Conservation (phyloP, 2,113 vertebrate genomes). For the Fregetta grallaria region DNA sequence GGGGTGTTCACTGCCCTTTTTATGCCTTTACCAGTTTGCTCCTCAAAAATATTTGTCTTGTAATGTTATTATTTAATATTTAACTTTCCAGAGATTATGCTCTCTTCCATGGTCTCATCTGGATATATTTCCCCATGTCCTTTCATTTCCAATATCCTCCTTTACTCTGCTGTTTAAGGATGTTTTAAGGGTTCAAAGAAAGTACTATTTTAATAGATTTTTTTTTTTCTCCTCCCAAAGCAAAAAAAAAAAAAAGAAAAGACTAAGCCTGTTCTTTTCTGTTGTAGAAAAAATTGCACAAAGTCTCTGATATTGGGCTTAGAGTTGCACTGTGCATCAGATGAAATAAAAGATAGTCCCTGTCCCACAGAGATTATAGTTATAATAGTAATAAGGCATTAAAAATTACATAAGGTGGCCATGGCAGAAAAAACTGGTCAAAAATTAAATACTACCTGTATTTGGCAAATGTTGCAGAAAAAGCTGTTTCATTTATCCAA, state of each 20-base stretch:
- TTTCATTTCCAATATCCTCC: neutral
- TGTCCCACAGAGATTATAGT: neutral
- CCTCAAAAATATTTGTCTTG: neutral
- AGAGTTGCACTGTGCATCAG: neutral
- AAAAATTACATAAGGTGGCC: neutral
- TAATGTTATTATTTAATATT: neutral
- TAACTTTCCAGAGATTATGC: neutral
- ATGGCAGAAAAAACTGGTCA: neutral
- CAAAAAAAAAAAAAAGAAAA: neutral
- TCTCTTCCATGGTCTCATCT: neutral
- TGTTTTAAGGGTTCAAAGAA: neutral
- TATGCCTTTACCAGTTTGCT: neutral
- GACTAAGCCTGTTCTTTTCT: neutral
- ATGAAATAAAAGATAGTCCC: neutral
- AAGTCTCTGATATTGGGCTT: neutral
- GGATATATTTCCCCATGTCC: neutral
- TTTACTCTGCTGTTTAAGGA: neutral
- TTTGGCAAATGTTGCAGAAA: neutral
- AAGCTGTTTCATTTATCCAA: neutral
- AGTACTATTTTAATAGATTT: neutral
- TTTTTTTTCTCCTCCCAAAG: neutral
- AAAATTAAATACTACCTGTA: neutral
- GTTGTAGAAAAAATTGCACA: neutral
- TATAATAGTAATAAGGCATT: neutral
- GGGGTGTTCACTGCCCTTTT: neutral